Conservation (phyloP, 2,888 invertebrate species). For the Drosophila aldrichi region DNA sequence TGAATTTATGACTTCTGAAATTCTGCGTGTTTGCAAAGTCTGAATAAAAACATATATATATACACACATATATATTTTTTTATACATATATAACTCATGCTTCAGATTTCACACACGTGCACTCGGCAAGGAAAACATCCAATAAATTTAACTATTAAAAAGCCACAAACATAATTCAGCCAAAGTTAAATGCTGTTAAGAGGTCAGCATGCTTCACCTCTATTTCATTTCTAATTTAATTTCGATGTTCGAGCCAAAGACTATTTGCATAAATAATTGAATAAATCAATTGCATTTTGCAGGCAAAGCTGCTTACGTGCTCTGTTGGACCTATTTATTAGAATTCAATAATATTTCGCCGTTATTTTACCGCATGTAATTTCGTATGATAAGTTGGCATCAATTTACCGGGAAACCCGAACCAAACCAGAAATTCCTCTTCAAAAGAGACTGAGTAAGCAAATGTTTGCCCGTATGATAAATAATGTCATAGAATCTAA, state of each 20-base stretch:
- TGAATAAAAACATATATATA: conserved; percentile 27
- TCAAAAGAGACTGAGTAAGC: neutral
- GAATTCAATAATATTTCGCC: neutral
- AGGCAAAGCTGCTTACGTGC: conserved; percentile 67
- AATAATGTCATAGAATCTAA: neutral
- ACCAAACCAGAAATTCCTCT: neutral
- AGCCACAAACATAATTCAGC: conserved; percentile 61
- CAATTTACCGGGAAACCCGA: neutral
- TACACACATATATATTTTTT: neutral
- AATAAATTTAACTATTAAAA: conserved; percentile 70
- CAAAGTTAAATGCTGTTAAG: conserved; percentile 47
- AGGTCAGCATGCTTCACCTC: conserved; percentile 32
- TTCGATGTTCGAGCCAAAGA: conserved; percentile 38
- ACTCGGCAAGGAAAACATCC: conserved; percentile 30
- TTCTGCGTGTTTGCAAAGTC: conserved; percentile 71
- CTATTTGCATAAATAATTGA: conserved; percentile 53
- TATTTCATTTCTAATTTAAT: conserved; percentile 56
- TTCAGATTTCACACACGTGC: conserved; percentile 56
- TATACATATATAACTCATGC: conserved; percentile 34
- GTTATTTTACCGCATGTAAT: neutral
- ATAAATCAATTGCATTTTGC: conserved; percentile 36
- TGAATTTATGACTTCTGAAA: conserved; percentile 73
- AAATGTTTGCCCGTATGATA: neutral
- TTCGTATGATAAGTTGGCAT: conserved; percentile 4
- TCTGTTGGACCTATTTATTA: conserved; percentile 18